Evolutionary conservation across 2,113 vertebrate species (phyloP).

Genomic region (Trachemys scripta): DNA sequence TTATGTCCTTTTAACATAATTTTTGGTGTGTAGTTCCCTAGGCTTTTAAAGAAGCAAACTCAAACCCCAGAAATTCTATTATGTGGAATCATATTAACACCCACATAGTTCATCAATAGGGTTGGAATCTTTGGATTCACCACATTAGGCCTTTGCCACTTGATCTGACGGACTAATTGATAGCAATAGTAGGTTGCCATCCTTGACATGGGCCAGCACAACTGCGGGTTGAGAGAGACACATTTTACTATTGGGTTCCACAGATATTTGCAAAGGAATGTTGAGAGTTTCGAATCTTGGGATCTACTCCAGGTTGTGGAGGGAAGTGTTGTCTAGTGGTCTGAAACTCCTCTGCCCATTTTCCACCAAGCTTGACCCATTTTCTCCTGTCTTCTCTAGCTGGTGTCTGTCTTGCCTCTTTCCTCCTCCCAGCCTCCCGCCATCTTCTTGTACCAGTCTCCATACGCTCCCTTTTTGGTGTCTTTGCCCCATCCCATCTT

Average conservation of each 20-base stretch:
- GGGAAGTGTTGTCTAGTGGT: neutral
- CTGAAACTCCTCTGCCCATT: neutral
- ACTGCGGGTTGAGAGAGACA: neutral
- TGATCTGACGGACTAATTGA: neutral
- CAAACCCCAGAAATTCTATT: neutral
- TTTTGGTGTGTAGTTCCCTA: neutral
- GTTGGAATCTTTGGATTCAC: neutral
- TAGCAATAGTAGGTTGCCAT: neutral
- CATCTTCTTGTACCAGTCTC: neutral
- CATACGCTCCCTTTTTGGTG: too few species aligned
- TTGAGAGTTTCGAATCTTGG: too few species aligned
- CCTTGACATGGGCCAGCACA: neutral
- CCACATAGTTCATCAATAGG: neutral
- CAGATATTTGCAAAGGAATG: too few species aligned
- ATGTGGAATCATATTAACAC: neutral
- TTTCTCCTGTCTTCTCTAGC: neutral
- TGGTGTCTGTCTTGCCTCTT: neutral
- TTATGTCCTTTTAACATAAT: neutral
- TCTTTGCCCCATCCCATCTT: neutral
- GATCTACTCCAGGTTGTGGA: too few species aligned
- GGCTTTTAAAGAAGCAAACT: neutral
- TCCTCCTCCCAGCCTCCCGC: too few species aligned
- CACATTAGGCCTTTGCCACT: neutral
- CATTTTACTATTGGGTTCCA: neutral
- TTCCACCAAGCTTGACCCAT: neutral